Evolutionary conservation across 1,140 invertebrate genomes (phyloP), one percentile per base, ranked within the genome.

Genomic region (Amphibalanus amphitrite): DNA sequence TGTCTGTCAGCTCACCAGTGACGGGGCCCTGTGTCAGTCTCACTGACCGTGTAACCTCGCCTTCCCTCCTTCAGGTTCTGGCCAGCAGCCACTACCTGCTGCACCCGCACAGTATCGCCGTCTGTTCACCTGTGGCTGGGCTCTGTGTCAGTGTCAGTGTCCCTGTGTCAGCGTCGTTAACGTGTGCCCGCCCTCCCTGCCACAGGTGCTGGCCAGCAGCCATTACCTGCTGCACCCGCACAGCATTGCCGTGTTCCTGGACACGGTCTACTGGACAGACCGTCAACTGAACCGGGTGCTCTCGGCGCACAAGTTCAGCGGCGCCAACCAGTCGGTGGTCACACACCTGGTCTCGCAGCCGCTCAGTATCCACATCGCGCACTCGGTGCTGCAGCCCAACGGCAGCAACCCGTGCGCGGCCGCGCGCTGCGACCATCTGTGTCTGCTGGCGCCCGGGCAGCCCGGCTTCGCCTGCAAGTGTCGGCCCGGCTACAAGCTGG

Each of bases 251-350:
- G 80, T 87, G 70, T 78, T 77, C 78, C 85, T 86, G 80, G 95
- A 98, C 76, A 90, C 89, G 0, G 82, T 98, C 70, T 98, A 95
- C 78, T 99, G 96, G 95, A 97, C 94, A 0, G 96, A 98, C 79
- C 83, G 94, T 8, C 93, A 95, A 75, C 81, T 96, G 1, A 96
- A 95, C 76, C 82, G 93, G 59, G 79, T 85, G 26, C 30, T 75
- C 28, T 77, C 73, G 28, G 91, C 92, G 0, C 89, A 95, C 78
- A 97, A 97, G 79, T 97, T 91, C 79, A 86, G 86, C 73, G 95
- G 93, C 3, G 83, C 85, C 23, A 95, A 97, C 80, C 92, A 95
- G 78, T 91, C 90, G 0, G 92, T 97, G 0, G 91, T 96, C 1
- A 94, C 93, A 0, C 94, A 97, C 81, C 80, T 95, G 40, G 95